A percentile compares a stretch with the other conserved stretches of the same genome.
Evolutionary conservation across 2,113 vertebrate genomes (phyloP).

Genomic region (Copsychus sechellarum): DNA sequence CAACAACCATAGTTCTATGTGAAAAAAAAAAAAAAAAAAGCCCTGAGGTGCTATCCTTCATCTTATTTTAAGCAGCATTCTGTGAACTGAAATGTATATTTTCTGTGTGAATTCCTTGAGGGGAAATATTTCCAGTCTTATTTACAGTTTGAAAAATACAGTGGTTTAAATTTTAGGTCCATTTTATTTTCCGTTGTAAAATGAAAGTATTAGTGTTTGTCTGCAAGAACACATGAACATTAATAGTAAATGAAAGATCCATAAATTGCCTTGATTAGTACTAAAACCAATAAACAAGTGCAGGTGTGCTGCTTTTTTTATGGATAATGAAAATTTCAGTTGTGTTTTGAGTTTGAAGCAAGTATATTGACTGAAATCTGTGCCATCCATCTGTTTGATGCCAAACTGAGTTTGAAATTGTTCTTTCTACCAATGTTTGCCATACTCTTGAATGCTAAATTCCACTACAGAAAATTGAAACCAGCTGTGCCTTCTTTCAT

Average conservation of each 20-base stretch:
- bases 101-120: not conserved
- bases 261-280: not conserved
- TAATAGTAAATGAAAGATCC: not conserved
- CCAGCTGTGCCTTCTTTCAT: conserved; percentile 4
- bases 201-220: not conserved
- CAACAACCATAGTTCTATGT: not conserved
- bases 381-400: not conserved
- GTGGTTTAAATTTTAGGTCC: not conserved
- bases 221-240: not conserved
- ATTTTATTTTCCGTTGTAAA: not conserved
- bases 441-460: not conserved
- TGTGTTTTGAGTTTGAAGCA: not conserved
- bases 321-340: not conserved
- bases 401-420: not conserved
- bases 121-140: not conserved
- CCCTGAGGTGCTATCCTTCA: not conserved
- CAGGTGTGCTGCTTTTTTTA: not conserved
- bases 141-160: not conserved
- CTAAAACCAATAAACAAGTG: not conserved
- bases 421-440: not conserved
- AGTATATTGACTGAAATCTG: not conserved
- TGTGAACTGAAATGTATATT: not conserved
- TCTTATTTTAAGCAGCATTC: not conserved
- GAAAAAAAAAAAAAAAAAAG: not conserved
- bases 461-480: conserved; percentile 14